Percentiles rank a stretch among this genome's conserved stretches.
Conservation (phyloP, 2,113 vertebrate genomes). For the Vidua chalybeata region DNA sequence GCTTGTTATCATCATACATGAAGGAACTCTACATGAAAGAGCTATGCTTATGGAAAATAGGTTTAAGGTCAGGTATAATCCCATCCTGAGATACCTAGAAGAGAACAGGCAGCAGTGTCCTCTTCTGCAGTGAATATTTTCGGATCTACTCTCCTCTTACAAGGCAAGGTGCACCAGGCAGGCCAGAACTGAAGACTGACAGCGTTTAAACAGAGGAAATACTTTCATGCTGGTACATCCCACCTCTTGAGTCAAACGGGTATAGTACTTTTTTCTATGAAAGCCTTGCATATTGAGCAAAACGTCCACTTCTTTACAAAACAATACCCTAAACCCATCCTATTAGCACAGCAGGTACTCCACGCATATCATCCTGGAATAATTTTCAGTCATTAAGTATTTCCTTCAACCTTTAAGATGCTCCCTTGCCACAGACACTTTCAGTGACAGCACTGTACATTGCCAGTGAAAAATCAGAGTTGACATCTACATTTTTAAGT, state of each 20-base stretch:
- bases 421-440: not conserved
- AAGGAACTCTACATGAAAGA: not conserved
- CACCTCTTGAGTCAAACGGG: rapidly evolving
- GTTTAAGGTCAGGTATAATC: not conserved
- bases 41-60: rapidly evolving
- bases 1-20: not conserved
- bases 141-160: not conserved
- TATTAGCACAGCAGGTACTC: rapidly evolving
- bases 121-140: not conserved
- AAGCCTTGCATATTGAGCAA: not conserved
- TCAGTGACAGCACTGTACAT: not conserved
- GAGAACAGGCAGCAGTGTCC: not conserved
- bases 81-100: conserved; percentile 10
- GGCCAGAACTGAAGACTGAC: not conserved
- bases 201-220: not conserved
- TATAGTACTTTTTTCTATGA: not conserved
- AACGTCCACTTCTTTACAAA: not conserved
- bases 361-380: not conserved
- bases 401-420: not conserved
- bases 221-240: not conserved
- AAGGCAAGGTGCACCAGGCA: not conserved
- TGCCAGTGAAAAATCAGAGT: conserved; percentile 3
- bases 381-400: not conserved
- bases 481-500: conserved; percentile 21
- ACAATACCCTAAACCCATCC: not conserved